phyloP scores from a whole-genome alignment of 2,888 invertebrate genomes.

The Hypsopygia costalis region DNA sequence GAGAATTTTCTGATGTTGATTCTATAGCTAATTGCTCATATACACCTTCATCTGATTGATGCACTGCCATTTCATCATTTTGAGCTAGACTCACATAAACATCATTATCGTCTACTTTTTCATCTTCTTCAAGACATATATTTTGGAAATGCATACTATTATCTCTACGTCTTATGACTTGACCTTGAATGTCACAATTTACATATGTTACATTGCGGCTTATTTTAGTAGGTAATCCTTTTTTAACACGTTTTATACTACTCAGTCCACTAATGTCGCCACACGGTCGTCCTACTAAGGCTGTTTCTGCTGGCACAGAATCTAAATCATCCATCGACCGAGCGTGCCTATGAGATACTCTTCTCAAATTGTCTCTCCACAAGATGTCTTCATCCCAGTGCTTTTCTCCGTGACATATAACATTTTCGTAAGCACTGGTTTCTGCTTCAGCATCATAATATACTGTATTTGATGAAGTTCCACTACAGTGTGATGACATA shows the following conservation, averaged over 20 bases:
- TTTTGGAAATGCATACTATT: constrained; percentile 30
- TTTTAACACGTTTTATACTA: constrained; percentile 68
- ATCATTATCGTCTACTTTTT: constrained; percentile 67
- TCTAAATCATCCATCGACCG: constrained; percentile 92
- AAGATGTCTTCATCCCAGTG: constrained; percentile 91
- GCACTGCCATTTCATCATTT: constrained; percentile 35
- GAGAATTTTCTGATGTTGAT: constrained; percentile 32
- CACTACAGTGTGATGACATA: constrained; percentile 73
- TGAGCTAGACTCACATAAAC: constrained; percentile 76
- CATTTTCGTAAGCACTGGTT: constrained; percentile 64
- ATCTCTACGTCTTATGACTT: constrained; percentile 57
- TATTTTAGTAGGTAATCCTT: constrained; percentile 62
- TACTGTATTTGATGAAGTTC: constrained; percentile 70
- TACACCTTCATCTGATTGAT: constrained; percentile 72
- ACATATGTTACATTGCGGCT: constrained; percentile 89
- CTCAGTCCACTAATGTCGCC: constrained; percentile 56
- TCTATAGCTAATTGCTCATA: constrained; percentile 79
- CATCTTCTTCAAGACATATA: constrained; percentile 41
- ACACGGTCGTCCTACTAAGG: constrained; percentile 37
- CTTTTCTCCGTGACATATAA: constrained; percentile 82
- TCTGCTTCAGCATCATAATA: constrained; percentile 74
- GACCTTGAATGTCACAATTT: constrained; percentile 84
- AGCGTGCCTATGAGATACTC: constrained; percentile 90
- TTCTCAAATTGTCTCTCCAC: constrained; percentile 89
- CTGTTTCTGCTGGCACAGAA: constrained; percentile 42